Percentiles rank a stretch among this genome's conserved stretches.
Conservation (phyloP, 2,888 invertebrate genomes). For the Euspilapteryx auroguttella region DNA sequence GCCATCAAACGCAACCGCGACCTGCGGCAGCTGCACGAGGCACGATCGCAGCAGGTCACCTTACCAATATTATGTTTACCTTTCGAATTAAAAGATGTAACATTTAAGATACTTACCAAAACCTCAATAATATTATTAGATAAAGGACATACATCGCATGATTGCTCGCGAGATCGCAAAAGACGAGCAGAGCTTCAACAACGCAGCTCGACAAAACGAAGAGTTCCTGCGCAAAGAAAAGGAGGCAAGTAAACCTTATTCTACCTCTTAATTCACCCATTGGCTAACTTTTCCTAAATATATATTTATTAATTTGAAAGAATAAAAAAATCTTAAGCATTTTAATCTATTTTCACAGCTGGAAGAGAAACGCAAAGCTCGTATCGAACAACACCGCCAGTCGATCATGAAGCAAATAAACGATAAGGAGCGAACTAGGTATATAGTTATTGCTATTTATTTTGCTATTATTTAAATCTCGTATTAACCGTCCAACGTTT, state of each 20-base stretch:
- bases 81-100: too few species aligned
- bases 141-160: conserved; percentile 59
- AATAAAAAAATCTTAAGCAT: too few species aligned
- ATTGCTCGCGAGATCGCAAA: conserved; percentile 69
- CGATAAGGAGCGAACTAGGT: conserved; percentile 67
- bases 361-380: conserved; percentile 50
- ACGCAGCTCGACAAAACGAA: conserved; percentile 56
- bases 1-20: conserved; percentile 60
- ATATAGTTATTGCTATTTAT: too few species aligned
- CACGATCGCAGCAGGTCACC: conserved; percentile 56
- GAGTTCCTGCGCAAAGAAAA: conserved; percentile 52
- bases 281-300: too few species aligned
- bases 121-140: too few species aligned
- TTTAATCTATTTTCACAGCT: conserved; percentile 27
- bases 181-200: conserved; percentile 64
- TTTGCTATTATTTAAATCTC: too few species aligned
- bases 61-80: background rate
- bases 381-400: conserved; percentile 57
- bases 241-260: too few species aligned
- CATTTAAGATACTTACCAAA: too few species aligned
- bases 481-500: too few species aligned
- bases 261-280: too few species aligned
- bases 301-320: too few species aligned
- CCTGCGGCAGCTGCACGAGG: conserved; percentile 46
- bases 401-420: conserved; percentile 71